Base-by-base conservation (phyloP, 2,888 invertebrate genomes). In the Apamea epomidion region DNA sequence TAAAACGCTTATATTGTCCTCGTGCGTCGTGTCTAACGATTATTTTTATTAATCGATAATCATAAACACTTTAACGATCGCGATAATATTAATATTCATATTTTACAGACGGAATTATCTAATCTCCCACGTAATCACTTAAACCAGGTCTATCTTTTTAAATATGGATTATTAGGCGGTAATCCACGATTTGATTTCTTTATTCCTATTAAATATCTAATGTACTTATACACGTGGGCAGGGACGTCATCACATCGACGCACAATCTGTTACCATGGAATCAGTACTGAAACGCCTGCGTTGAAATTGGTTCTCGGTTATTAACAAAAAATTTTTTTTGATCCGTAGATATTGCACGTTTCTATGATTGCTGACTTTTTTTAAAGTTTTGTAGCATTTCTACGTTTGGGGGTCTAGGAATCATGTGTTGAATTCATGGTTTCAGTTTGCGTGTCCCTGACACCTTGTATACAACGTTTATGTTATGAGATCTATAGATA, bases 161-260 rank as follows among this genome's bases (percentile, higher is more conserved):
- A 71, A 65, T 69, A 37, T 37, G 51, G 76, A 32, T 84, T 67
- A 86, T 81, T 82, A 74, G 32, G n/a, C 62, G 51, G 8, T 80
- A 75, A 80, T 69, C 75, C 78, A 64, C 21, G 80, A 84, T 77
- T 83, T 85, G 80, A 81, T 82, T 85, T 79, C 80, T 75, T 80
- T 74, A 76, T 82, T 74, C 51, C 42, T 74, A 51, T 18, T 51
- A 60, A 42, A 51, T 51, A 32, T 29, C 18, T 67, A 18, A 48
- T 60, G 6, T 62, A 60, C 37, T 29, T n/a, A 62, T 0, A 54
- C 51, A 51, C 51, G 51, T 51, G 18, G 51, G 18, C 51, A 51
- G 51, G 51, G 18, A 21, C 18, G 21, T 54, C 8, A 3, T 21
- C 54, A 54, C 54, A 8, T 54, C 8, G 54, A 54, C 21, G 54